Evolutionary conservation across 1,140 invertebrate species (phyloP).

Genomic region (Vanessa atalanta): DNA sequence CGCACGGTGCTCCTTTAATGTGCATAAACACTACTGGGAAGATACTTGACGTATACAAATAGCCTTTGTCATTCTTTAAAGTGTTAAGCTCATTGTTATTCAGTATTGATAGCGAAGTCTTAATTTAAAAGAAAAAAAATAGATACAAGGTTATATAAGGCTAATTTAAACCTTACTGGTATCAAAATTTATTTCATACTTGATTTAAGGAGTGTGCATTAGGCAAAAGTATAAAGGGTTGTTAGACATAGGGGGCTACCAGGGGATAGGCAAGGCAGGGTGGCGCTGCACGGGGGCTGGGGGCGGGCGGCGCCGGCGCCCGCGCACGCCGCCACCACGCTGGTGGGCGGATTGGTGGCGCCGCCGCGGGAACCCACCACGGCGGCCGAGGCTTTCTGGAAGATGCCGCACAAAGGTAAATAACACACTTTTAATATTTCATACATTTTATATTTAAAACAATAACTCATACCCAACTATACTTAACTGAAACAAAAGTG

Average conservation of each 20-base stretch:
- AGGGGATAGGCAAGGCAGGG: slow-evolving; percentile 47
- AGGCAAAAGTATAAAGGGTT: slow-evolving; percentile 8
- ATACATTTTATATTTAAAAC: not conserved
- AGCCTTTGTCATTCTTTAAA: not conserved
- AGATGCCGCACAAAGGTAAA: slow-evolving; percentile 87
- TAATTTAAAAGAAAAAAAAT: too few species aligned
- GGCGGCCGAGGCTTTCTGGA: slow-evolving; percentile 85
- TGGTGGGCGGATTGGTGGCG: slow-evolving; percentile 78
- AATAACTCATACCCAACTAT: too few species aligned
- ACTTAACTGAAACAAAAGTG: too few species aligned
- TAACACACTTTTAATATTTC: not conserved
- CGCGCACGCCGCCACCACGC: slow-evolving; percentile 81
- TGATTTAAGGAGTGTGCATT: not conserved
- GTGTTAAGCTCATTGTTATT: too few species aligned
- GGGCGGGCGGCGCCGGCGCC: slow-evolving; percentile 77
- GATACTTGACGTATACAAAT: slow-evolving; percentile 2
- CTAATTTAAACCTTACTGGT: too few species aligned
- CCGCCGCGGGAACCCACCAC: slow-evolving; percentile 82
- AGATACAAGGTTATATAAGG: too few species aligned
- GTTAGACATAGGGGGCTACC: slow-evolving; percentile 10
- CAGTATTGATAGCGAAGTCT: too few species aligned
- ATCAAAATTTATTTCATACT: too few species aligned
- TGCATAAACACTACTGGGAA: not conserved
- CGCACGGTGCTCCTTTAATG: slow-evolving; percentile 12
- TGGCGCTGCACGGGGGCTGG: slow-evolving; percentile 74